Conservation (phyloP, 1,140 invertebrate species). For the Nylanderia fulva region DNA sequence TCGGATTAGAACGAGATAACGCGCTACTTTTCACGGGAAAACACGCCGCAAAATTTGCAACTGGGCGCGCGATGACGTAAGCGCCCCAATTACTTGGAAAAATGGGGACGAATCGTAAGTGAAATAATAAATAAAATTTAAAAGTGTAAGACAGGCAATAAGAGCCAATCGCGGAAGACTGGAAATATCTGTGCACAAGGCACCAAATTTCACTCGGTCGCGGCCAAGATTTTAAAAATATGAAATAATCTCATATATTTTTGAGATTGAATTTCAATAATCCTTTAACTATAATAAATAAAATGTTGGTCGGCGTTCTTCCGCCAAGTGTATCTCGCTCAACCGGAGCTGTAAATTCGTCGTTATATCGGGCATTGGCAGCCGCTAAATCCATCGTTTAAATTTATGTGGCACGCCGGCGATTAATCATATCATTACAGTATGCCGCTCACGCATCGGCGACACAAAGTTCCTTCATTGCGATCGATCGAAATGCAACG, state of each 20-base stretch:
- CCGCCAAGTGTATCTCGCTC: too few relatives aligned
- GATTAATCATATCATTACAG: constrained; percentile 50
- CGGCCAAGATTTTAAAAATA: too few relatives aligned
- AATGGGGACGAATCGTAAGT: neutral
- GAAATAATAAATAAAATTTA: too few relatives aligned
- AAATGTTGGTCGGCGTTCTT: too few relatives aligned
- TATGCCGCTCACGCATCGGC: constrained; percentile 47
- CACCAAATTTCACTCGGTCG: too few relatives aligned
- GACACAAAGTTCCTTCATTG: constrained; percentile 63
- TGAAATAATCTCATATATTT: too few relatives aligned
- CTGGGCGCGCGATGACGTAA: neutral
- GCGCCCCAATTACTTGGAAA: neutral
- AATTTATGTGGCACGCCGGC: constrained; percentile 51
- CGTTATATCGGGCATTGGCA: constrained; percentile 26
- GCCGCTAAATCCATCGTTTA: constrained; percentile 39
- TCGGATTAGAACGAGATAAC: neutral
- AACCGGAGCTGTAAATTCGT: constrained; percentile 14
- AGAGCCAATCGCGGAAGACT: too few relatives aligned
- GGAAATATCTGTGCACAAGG: too few relatives aligned
- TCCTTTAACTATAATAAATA: too few relatives aligned
- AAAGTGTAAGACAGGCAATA: too few relatives aligned
- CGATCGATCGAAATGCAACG: constrained; percentile 63
- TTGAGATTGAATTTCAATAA: too few relatives aligned
- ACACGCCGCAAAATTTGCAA: too few relatives aligned
- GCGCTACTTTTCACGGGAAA: neutral